A percentile compares a stretch with the other conserved stretches of the same genome.
phyloP scores from a whole-genome alignment of 2,113 vertebrate genomes.

The Petrocephalus zakoni region DNA sequence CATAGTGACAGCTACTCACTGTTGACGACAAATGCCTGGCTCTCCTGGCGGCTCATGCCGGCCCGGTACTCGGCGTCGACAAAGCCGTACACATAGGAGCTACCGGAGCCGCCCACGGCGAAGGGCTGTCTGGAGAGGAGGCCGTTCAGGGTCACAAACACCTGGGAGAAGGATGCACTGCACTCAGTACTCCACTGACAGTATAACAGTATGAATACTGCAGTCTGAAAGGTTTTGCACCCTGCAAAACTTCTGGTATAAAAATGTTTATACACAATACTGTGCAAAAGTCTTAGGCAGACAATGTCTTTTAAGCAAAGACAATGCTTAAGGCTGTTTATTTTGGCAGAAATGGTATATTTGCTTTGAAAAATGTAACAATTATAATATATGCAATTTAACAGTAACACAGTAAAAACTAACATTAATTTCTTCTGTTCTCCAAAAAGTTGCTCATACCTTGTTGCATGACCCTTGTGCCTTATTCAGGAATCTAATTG shows the following conservation, averaged over 20 bases:
- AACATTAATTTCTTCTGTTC: neutral
- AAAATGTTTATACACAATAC: neutral
- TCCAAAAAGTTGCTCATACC: neutral
- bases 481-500: neutral
- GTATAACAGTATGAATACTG: neutral
- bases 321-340: neutral
- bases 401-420: neutral
- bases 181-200: neutral
- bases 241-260: neutral
- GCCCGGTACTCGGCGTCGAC: constrained; percentile 70
- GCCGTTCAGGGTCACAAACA: constrained; percentile 70
- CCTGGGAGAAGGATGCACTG: constrained; percentile 45
- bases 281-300: neutral
- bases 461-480: neutral
- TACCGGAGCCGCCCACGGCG: constrained; percentile 74
- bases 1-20: constrained; percentile 46
- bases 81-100: constrained; percentile 74
- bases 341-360: neutral
- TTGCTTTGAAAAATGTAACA: too few species aligned
- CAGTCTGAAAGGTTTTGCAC: neutral
- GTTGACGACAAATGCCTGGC: constrained; percentile 67
- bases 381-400: neutral
- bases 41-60: constrained; percentile 63
- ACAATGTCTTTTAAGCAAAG: too few species aligned
- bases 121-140: constrained; percentile 72